Conservation (phyloP, 92 coral and sea anemone genomes). For the Metridium senile region DNA sequence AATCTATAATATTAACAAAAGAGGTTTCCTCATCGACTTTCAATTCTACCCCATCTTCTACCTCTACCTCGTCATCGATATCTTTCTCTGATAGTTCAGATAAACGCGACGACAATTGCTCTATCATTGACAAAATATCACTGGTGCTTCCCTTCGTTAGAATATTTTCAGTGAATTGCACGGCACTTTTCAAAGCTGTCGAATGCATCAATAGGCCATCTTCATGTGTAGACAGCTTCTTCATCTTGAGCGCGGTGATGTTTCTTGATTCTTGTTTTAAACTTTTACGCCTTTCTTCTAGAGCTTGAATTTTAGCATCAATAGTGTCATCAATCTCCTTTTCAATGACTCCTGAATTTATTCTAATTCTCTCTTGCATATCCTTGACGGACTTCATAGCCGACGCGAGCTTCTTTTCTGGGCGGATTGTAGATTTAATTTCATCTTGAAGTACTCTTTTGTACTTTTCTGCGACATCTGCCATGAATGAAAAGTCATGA, state of each 20-base stretch:
- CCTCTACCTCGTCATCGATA: background rate
- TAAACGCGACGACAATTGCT: constrained; percentile 7
- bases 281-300: constrained; percentile 13
- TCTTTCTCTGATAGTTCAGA: background rate
- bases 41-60: background rate
- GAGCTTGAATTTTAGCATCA: constrained; percentile 5
- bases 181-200: constrained; percentile 11
- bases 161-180: constrained; percentile 4
- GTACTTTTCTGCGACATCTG: constrained; percentile 39
- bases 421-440: background rate
- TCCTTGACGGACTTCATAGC: constrained; percentile 9
- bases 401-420: background rate
- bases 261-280: constrained; percentile 7
- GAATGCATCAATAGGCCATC: constrained; percentile 5
- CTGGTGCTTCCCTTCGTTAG: constrained; percentile 2
- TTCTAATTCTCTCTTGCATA: constrained; percentile 1
- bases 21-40: background rate
- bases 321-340: background rate
- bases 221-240: constrained; percentile 4
- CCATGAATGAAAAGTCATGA: constrained; percentile 48
- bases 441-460: background rate
- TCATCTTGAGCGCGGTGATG: background rate
- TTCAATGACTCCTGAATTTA: background rate
- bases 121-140: constrained; percentile 5
- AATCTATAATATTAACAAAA: background rate